Evolutionary conservation across 2,888 invertebrate genomes (phyloP).

Genomic region (Caenorhabditis doughertyi): DNA sequence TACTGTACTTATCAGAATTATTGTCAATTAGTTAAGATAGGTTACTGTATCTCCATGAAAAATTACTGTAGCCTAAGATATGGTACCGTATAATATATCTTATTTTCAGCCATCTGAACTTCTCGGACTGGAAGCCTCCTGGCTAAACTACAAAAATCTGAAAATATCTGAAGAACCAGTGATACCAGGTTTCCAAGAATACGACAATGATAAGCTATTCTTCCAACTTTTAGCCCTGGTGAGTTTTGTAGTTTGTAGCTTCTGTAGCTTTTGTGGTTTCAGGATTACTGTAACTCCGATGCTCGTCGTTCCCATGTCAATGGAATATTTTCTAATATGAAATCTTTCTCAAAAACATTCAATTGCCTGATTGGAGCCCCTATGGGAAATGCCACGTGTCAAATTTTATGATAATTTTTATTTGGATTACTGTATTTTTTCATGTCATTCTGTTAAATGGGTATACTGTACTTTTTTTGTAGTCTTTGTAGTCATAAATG

Average conservation of each 20-base stretch:
- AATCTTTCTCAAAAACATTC: constrained; percentile 91
- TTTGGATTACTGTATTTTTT: not conserved
- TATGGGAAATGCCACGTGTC: constrained; percentile 87
- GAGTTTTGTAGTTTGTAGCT: not conserved
- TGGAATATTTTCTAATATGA: constrained; percentile 54
- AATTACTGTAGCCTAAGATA: not conserved
- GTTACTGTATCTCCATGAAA: too few relatives aligned
- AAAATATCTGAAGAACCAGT: not conserved
- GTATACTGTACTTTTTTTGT: not conserved
- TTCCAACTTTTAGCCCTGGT: constrained; percentile 1
- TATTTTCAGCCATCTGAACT: not conserved
- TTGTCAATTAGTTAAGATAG: too few relatives aligned
- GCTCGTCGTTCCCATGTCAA: constrained; percentile 27
- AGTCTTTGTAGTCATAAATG: too few relatives aligned
- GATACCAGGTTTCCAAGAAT: constrained; percentile 12
- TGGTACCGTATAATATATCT: not conserved
- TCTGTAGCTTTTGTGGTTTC: not conserved
- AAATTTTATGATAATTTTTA: constrained; percentile 74
- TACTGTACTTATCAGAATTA: too few relatives aligned
- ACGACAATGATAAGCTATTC: not conserved
- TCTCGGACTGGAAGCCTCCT: not conserved
- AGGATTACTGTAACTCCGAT: constrained; percentile 3
- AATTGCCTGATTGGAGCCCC: constrained; percentile 90
- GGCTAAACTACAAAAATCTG: not conserved
- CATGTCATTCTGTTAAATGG: constrained; percentile 13